Evolutionary conservation across 2,888 invertebrate genomes (phyloP), one percentile per base, ranked within the genome.

Genomic region (Cheilosia variabilis): DNA sequence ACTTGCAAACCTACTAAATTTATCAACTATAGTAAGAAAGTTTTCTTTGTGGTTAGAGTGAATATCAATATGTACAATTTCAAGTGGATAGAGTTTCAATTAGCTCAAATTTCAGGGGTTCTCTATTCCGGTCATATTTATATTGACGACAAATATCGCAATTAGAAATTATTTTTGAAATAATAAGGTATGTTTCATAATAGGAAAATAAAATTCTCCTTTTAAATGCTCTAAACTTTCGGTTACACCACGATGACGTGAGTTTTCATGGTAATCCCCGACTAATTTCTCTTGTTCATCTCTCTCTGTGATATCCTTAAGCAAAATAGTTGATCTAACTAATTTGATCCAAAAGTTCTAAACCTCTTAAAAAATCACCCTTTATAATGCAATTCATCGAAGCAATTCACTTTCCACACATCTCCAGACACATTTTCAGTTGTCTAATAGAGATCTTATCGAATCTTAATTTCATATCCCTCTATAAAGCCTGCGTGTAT

Each of bases 1-100:
- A 15, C 45, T n/a, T 4, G 87, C 82, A 19, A 87, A 86, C 60
- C 83, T 87, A 1, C 78, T 77, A 53, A 87, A 87, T 81, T 87
- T 86, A 24, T 86, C 87, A 5, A 87, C 69, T 6, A 88, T 73
- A 9, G 87, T 87, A 7, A 87, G 43, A 9, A 71, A 69, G 24
- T 63, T 68, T 19, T 72, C n/a, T 17, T 57, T 34, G 15, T 37
- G 10, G 15, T 13, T 9, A 17, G 19, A 34, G 10, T 57, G 37
- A 41, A 41, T 41, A 22, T 87, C 87, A 7, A 87, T 81, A 41
- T 88, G 87, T 41, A 87, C 5, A 19, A 87, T 87, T 13, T 81
- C 53, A 24, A 75, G 22, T 7, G 81, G 17, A 15, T 0, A 87
- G 87, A 13, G 75, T 82, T 81, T 84, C 79, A 6, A 86, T 53